Evolutionary conservation across 2,888 invertebrate genomes (phyloP), one percentile per base, ranked within the genome.

Genomic region (Drosophila multiciliata): DNA sequence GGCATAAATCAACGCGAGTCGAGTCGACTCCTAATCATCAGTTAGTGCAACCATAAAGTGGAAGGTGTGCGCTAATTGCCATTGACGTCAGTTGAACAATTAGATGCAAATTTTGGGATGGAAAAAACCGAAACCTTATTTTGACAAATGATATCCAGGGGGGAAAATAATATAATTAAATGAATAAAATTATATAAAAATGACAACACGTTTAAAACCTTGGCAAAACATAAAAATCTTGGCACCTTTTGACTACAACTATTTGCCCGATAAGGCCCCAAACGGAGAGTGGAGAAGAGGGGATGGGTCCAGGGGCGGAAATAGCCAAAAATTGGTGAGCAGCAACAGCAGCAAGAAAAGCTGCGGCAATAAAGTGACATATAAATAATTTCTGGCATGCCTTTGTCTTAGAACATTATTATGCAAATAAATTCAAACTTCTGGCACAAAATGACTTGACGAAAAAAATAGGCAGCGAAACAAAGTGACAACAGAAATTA

Each of bases 361-460:
- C 62, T 50, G 67, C 60, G 70, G 86, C 78, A 59, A 89, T 85
- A 82, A 87, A 87, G 66, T 78, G 85, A 75, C 76, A 89, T 83
- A 78, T 89, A 45, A 89, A 89, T 87, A 83, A 85, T 85, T 84
- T 89, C 78, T 59, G 75, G 75, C 87, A 81, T 88, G 42, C 83
- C 89, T 83, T 87, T 89, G 89, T 89, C 87, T 87, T 73, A 67
- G 76, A 72, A 73, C 72, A 89, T 89, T 79, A 89, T 85, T 79
- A 89, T 89, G 85, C 82, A 85, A 89, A 86, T 86, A 86, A 87
- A 89, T 86, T 89, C 84, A 79, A 70, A 78, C 77, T 89, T 88
- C 73, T 87, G 73, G 89, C 86, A 88, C 73, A 76, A 87, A 89
- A 81, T 88, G 89, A 83, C 87, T 68, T 66, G 69, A 82, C 76